Base-by-base conservation (phyloP, 2,113 vertebrate species). In the Entomyzon cyanotis region DNA sequence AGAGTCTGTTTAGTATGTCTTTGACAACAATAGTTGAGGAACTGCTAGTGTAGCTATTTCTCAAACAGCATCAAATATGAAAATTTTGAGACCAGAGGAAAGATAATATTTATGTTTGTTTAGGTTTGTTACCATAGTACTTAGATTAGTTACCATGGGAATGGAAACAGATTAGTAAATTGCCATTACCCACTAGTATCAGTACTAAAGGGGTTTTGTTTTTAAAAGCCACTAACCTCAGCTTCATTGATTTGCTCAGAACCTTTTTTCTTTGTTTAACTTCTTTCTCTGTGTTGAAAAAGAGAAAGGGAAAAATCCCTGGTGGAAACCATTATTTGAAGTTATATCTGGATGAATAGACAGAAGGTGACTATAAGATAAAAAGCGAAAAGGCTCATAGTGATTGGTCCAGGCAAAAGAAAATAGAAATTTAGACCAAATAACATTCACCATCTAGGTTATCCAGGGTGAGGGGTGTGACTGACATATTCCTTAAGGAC, bases 51-150 rank as follows among this genome's bases (percentile, higher is more conserved):
- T 44, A 75, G 60, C 69, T 89, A 27, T 90, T 92, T 90, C 46
- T 90, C 93, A 74, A 55, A 87, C 39, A 80, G 11, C 27, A 47
- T 93, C 93, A 67, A 88, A 90, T 44, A 28, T 56, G 70, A 83
- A 87, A 74, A 84, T 52, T 67, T 78, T 35, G 60, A 76, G 49
- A 92, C 80, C 52, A 93, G 55, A 52, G 41, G 18, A 58, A 80
- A 78, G 49, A 65, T 64, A 88, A 74, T 93, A 75, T 87, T 94
- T 92, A 59, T 77, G 52, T 93, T 93, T 97, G 63, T 89, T 95
- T 96, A 84, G 41, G 21, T 90, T 92, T 92, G 93, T 94, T 93
- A 63, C 93, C 60, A 89, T 86, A 91, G 93, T 90, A 60, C 69
- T 82, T 82, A 52, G 39, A 65, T 42, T 81, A 84, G 92, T 96